Percentiles rank a stretch among this genome's conserved stretches.
phyloP scores from a whole-genome alignment of 2,888 invertebrate genomes.

The Pemphredon lugubris region DNA sequence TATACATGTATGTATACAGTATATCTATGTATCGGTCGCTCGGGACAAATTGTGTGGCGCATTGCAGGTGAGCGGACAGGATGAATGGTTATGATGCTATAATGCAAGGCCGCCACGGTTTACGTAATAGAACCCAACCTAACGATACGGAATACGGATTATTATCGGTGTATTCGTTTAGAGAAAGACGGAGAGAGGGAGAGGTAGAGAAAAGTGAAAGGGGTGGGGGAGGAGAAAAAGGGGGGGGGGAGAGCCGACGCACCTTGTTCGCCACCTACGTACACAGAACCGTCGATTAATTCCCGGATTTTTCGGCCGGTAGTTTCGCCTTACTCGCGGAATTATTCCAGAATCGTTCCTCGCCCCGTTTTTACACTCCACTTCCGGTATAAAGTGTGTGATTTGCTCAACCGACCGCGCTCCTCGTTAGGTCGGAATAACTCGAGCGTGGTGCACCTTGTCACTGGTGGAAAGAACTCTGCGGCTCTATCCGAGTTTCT shows the following conservation, averaged over 20 bases:
- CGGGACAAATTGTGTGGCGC: constrained; percentile 72
- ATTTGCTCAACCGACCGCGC: constrained; percentile 12
- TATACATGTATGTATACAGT: too few species aligned
- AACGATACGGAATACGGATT: constrained; percentile 72
- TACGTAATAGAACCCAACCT: constrained; percentile 75
- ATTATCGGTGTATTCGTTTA: constrained; percentile 67
- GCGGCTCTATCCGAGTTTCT: too few species aligned
- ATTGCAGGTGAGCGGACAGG: constrained; percentile 79
- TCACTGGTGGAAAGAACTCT: too few species aligned
- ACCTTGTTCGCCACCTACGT: constrained; percentile 21
- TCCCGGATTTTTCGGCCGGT: constrained; percentile 36
- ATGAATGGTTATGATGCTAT: constrained; percentile 78
- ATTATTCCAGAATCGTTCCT: constrained; percentile 31
- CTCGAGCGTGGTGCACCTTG: too few species aligned
- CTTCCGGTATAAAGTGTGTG: constrained; percentile 40
- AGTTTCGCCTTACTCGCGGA: constrained; percentile 46
- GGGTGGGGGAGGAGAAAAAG: background rate
- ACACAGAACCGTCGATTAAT: constrained; percentile 37
- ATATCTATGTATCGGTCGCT: constrained; percentile 31
- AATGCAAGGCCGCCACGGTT: constrained; percentile 77
- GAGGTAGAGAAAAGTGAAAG: background rate
- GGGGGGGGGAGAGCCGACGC: constrained; percentile 1
- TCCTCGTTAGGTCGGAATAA: constrained; percentile 7
- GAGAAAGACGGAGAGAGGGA: constrained; percentile 6
- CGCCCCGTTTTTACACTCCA: background rate